Conservation (phyloP, 2,797 vertebrate genomes). For the Catostomus latipinnis region DNA sequence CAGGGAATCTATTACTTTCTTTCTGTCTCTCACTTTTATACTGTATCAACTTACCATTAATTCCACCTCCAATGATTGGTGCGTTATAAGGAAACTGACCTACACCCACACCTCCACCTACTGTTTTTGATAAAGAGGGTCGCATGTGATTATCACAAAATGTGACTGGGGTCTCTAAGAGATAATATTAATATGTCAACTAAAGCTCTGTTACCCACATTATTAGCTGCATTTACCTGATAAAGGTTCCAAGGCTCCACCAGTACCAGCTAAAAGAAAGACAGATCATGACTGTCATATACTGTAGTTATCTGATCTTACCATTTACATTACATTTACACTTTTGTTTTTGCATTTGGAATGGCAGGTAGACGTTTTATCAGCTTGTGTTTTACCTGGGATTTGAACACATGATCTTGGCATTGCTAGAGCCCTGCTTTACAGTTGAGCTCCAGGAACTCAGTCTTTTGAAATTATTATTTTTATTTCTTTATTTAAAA, state of each 20-base stretch:
- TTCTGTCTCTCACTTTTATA: neutral
- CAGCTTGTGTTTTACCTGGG: no score
- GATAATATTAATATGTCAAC: slow-evolving; percentile 1
- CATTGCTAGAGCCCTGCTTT: no score
- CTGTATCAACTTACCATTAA: slow-evolving; percentile 71
- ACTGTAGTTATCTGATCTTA: neutral
- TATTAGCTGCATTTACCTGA: slow-evolving; percentile 73
- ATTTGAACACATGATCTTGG: no score
- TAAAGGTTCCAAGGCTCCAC: slow-evolving; percentile 68
- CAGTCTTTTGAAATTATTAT: no score
- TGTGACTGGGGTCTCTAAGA: neutral
- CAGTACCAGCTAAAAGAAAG: slow-evolving; percentile 66
- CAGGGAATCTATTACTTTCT: neutral
- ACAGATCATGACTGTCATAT: neutral
- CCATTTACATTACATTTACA: neutral
- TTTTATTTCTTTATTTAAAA: no score
- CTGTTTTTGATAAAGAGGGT: neutral
- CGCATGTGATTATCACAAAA: slow-evolving; percentile 34
- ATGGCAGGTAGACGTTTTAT: no score
- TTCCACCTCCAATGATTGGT: slow-evolving; percentile 71
- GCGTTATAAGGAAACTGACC: slow-evolving; percentile 72
- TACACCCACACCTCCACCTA: slow-evolving; percentile 65
- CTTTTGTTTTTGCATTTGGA: neutral
- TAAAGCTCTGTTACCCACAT: neutral
- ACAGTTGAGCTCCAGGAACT: no score